These are phyloP conservation scores for Nephila pilipes DNA, from an alignment of 1,140 invertebrate genomes.

Conservation along the genomic window DNA sequence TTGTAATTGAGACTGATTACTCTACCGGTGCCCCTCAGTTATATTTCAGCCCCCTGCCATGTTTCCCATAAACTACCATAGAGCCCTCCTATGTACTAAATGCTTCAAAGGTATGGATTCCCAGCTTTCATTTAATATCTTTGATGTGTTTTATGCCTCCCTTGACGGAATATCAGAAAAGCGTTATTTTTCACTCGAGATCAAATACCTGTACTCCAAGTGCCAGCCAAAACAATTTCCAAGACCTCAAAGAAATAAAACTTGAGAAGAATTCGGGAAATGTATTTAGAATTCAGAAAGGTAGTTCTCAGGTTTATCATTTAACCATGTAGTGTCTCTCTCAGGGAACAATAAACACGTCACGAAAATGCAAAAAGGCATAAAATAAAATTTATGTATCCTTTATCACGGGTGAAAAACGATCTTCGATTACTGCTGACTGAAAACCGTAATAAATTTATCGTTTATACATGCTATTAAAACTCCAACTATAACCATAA, in stretches of 20 bases:
- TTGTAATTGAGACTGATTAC: no score
- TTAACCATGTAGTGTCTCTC: not conserved
- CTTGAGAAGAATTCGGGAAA: not conserved
- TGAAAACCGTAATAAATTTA: slow-evolving; percentile 23
- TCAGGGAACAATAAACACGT: slow-evolving; percentile 32
- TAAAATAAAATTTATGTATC: slow-evolving; percentile 42
- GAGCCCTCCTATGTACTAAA: not conserved
- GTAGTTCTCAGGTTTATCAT: not conserved
- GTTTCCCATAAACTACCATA: no score
- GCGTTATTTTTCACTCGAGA: not conserved
- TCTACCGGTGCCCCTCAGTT: no score
- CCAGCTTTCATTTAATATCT: not conserved
- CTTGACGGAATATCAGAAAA: not conserved
- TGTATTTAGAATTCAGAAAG: not conserved
- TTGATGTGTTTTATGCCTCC: not conserved
- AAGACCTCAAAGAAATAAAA: not conserved
- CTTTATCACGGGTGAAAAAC: slow-evolving; percentile 28
- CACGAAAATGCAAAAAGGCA: slow-evolving; percentile 32
- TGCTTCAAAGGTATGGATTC: not conserved
- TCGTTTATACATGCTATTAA: slow-evolving; percentile 45
- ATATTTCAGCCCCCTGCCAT: no score
- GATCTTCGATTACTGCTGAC: slow-evolving; percentile 31
- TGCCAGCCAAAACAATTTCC: not conserved
- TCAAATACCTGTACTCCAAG: not conserved
- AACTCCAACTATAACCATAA: slow-evolving; percentile 15